These are phyloP conservation scores for Chymomyza amoena DNA, from an alignment of 2,888 invertebrate genomes.

Conservation along the genomic window DNA sequence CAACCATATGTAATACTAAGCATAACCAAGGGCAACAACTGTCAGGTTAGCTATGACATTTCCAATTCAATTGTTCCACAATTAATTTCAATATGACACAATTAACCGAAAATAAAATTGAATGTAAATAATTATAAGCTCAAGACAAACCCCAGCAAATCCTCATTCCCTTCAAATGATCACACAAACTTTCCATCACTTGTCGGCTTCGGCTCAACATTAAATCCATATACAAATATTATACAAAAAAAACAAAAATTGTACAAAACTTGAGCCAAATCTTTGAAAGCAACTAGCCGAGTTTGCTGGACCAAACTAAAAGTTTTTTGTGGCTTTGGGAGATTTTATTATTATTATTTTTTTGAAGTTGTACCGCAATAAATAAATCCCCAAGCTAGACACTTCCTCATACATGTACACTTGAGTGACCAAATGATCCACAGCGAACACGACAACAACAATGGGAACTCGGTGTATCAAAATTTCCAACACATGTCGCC, in stretches of 20 bases:
- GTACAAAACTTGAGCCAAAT: neutral
- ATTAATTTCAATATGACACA: conserved; percentile 31
- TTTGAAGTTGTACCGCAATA: conserved; percentile 59
- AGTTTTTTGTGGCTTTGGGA: neutral
- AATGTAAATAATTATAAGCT: conserved; percentile 35
- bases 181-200: conserved; percentile 58
- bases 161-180: neutral
- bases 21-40: neutral
- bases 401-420: conserved; percentile 64
- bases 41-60: neutral
- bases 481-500: conserved; percentile 71
- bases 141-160: neutral
- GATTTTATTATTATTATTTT: neutral
- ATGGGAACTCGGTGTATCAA: conserved; percentile 24
- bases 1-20: neutral
- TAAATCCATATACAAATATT: conserved; percentile 1
- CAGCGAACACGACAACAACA: conserved; percentile 16
- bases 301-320: neutral
- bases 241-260: neutral
- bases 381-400: conserved; percentile 60
- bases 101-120: conserved; percentile 29
- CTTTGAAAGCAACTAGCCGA: neutral
- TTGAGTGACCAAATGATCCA: conserved; percentile 41
- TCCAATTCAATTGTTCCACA: neutral
- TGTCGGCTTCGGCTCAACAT: conserved; percentile 43